A percentile compares a stretch with the other conserved stretches of the same genome.
These are phyloP conservation scores for Oligia fasciuncula DNA, from an alignment of 2,888 invertebrate genomes.

Conservation along the genomic window DNA sequence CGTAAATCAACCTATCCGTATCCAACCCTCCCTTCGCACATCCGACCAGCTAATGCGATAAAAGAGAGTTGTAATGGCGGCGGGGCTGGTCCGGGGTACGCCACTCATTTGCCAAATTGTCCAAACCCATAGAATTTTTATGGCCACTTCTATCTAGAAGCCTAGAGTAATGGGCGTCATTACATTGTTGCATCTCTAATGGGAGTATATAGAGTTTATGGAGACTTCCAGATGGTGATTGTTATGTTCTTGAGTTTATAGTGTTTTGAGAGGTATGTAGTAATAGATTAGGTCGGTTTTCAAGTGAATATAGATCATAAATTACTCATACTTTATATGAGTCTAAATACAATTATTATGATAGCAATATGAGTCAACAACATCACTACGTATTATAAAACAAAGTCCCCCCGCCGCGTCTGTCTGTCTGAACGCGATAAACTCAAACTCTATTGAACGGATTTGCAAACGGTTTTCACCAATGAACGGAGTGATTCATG, in stretches of 20 bases:
- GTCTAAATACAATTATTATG: background rate
- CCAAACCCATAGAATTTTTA: slow-evolving; percentile 71
- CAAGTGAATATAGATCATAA: background rate
- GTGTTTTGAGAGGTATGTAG: slow-evolving; percentile 29
- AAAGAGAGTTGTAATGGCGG: slow-evolving; percentile 76
- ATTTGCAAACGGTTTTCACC: no score
- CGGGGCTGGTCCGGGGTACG: slow-evolving; percentile 60
- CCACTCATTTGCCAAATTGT: slow-evolving; percentile 82
- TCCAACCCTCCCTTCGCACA: slow-evolving; percentile 61
- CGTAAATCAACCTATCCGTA: background rate
- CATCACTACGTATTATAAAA: background rate
- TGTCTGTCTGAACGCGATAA: no score
- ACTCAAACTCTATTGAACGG: no score
- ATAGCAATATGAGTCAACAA: background rate
- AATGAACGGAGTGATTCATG: no score
- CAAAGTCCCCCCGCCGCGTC: no score
- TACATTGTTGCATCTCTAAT: slow-evolving; percentile 49
- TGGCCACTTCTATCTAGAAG: slow-evolving; percentile 63
- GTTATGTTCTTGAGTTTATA: slow-evolving; percentile 39
- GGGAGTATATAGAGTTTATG: slow-evolving; percentile 43
- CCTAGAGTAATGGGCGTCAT: slow-evolving; percentile 60
- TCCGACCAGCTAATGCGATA: slow-evolving; percentile 79
- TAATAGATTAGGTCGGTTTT: slow-evolving; percentile 26
- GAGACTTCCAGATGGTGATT: slow-evolving; percentile 49
- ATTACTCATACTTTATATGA: background rate